Percentiles rank a stretch among this genome's conserved stretches.
phyloP scores from a whole-genome alignment of 2,888 invertebrate species.

The Bedellia somnulentella region DNA sequence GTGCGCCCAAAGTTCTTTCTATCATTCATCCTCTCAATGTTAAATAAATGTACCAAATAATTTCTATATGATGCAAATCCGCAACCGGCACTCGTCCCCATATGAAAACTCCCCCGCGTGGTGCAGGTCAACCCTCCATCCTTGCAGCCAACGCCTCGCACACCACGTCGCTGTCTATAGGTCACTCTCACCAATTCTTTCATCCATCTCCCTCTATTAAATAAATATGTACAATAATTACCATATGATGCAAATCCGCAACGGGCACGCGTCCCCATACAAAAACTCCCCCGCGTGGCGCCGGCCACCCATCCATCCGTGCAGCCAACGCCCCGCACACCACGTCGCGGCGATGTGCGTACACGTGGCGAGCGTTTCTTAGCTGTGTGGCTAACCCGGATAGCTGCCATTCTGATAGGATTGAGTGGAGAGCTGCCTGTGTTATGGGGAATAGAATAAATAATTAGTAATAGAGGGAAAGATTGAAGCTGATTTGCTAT shows the following conservation, averaged over 20 bases:
- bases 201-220: not conserved
- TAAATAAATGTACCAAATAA: too few relatives aligned
- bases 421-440: constrained; percentile 58
- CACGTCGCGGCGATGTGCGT: constrained; percentile 63
- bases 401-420: constrained; percentile 62
- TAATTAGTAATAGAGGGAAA: not conserved
- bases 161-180: constrained; percentile 66
- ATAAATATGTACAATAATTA: constrained; percentile 37
- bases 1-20: too few relatives aligned
- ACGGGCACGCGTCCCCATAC: constrained; percentile 73
- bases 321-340: constrained; percentile 50
- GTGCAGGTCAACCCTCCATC: constrained; percentile 64
- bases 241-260: constrained; percentile 72
- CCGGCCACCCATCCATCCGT: constrained; percentile 58
- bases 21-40: not conserved
- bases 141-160: constrained; percentile 34
- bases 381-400: constrained; percentile 64
- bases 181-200: not conserved
- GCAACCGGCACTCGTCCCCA: constrained; percentile 71
- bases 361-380: constrained; percentile 60
- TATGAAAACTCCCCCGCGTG: constrained; percentile 76
- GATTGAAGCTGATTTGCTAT: too few relatives aligned
- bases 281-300: constrained; percentile 76
- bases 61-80: constrained; percentile 74
- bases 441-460: constrained; percentile 9